Conservation (phyloP, 2,888 invertebrate genomes). For the Synanthedon andrenaeformis region DNA sequence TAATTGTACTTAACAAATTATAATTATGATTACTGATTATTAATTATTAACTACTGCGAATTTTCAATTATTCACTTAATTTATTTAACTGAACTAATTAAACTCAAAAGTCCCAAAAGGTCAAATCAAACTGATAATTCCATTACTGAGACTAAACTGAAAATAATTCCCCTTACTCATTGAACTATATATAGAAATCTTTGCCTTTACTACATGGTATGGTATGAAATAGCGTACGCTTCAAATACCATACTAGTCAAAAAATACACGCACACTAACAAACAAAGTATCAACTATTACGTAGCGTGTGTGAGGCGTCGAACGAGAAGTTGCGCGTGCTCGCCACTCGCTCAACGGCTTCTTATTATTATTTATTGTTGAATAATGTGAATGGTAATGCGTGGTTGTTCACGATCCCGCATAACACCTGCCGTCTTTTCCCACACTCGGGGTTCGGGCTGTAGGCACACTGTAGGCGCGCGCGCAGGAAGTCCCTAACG, state of each 20-base stretch:
- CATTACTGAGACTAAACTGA: too few relatives aligned
- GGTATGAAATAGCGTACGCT: neutral
- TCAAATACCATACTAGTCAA: constrained; percentile 9
- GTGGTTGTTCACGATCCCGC: constrained; percentile 71
- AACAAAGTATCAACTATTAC: constrained; percentile 33
- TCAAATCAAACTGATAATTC: too few relatives aligned
- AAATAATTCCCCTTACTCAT: constrained; percentile 21
- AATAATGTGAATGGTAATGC: constrained; percentile 71
- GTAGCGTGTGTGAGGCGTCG: constrained; percentile 41
- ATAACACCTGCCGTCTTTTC: constrained; percentile 73
- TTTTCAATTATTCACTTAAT: too few relatives aligned
- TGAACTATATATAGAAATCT: too few relatives aligned
- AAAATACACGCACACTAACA: constrained; percentile 34
- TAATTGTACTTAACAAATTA: too few relatives aligned
- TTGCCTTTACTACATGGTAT: constrained; percentile 20
- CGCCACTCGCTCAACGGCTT: constrained; percentile 67
- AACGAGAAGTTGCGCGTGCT: constrained; percentile 59
- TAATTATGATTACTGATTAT: too few relatives aligned
- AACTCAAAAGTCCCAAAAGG: too few relatives aligned
- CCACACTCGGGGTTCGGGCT: constrained; percentile 60
- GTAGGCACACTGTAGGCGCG: constrained; percentile 45
- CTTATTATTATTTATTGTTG: constrained; percentile 71
- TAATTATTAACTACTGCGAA: too few relatives aligned
- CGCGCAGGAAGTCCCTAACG: constrained; percentile 40
- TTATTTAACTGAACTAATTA: too few relatives aligned